Evolutionary conservation across 2,888 invertebrate genomes (phyloP).

Genomic region (Lithophane leautieri): DNA sequence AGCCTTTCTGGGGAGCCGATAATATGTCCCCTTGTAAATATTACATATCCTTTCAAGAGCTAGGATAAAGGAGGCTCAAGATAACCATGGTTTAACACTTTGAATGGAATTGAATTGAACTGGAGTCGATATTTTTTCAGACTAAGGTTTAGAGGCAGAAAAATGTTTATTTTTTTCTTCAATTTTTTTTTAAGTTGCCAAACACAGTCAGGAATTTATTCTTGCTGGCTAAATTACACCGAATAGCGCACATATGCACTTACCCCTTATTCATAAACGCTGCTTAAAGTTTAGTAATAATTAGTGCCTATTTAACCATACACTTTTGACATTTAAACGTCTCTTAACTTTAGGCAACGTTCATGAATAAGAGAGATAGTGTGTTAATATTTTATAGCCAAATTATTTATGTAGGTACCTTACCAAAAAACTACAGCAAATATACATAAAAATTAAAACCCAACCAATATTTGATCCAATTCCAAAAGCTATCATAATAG

Average conservation of each 20-base stretch:
- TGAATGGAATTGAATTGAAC: slow-evolving; percentile 21
- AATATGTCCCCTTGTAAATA: slow-evolving; percentile 77
- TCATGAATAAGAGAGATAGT: too few species aligned
- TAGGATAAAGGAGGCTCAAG: slow-evolving; percentile 62
- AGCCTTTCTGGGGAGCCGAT: slow-evolving; percentile 74
- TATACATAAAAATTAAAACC: slow-evolving; percentile 37
- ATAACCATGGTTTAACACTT: slow-evolving; percentile 51
- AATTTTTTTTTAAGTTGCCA: neutral
- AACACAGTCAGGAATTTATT: neutral
- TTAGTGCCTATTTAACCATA: too few species aligned
- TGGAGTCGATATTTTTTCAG: neutral
- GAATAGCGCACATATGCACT: neutral
- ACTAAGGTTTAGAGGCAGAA: neutral
- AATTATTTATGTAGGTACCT: neutral
- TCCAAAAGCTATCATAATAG: slow-evolving; percentile 62
- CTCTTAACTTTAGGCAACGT: too few species aligned
- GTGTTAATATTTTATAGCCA: neutral
- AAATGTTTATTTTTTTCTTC: neutral
- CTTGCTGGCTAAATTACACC: neutral
- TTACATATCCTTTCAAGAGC: slow-evolving; percentile 68
- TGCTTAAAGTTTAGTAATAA: too few species aligned
- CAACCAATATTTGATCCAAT: slow-evolving; percentile 66
- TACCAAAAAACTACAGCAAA: slow-evolving; percentile 13
- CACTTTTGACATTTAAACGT: too few species aligned
- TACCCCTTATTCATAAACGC: too few species aligned